Conservation (phyloP, 2,797 vertebrate genomes). For the Anguilla obscura region DNA sequence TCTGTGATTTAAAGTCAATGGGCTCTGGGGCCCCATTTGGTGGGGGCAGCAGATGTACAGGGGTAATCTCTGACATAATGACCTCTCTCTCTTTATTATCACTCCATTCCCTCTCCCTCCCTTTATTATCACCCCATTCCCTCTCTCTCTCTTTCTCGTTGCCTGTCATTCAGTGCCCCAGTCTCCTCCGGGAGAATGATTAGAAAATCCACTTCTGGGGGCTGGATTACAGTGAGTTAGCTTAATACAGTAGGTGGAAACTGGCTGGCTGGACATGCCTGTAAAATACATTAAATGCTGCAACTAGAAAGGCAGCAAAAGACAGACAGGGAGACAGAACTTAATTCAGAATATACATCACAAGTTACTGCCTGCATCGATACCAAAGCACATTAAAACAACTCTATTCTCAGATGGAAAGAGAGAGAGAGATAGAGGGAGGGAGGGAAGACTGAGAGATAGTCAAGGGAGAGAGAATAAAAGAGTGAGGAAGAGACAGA, state of each 20-base stretch:
- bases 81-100: neutral
- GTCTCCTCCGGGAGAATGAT: conserved; percentile 30
- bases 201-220: conserved; percentile 56
- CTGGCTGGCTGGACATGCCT: conserved; percentile 53
- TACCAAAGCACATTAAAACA: conserved; percentile 19
- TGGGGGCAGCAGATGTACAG: neutral
- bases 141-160: neutral
- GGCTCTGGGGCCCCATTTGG: neutral
- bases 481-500: neutral
- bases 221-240: conserved; percentile 19
- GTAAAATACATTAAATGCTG: conserved; percentile 43
- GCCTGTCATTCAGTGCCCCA: neutral
- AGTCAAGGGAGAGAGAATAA: neutral
- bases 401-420: neutral
- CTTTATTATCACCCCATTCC: neutral
- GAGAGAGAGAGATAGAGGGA: neutral
- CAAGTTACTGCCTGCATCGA: conserved; percentile 37
- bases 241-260: neutral
- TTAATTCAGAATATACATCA: conserved; percentile 44
- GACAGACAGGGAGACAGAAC: conserved; percentile 38
- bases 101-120: neutral
- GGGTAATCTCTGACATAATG: neutral
- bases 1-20: neutral
- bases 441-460: neutral
- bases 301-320: conserved; percentile 53